Conservation (phyloP, 2,113 vertebrate genomes). For the Anarhynchus alexandrinus region DNA sequence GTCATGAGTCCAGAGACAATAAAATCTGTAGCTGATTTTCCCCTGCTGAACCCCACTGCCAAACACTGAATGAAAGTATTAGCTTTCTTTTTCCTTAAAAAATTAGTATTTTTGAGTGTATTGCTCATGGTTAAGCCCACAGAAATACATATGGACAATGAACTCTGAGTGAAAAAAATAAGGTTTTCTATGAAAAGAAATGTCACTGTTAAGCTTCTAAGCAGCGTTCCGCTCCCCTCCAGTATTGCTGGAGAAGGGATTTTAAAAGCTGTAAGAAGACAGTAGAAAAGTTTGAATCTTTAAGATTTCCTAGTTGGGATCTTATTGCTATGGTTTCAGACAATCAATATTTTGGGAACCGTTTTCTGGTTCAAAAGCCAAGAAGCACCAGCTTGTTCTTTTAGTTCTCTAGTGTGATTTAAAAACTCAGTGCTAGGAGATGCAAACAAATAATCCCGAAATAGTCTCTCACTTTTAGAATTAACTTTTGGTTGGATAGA, state of each 20-base stretch:
- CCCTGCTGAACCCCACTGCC: background rate
- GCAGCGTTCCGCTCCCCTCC: background rate
- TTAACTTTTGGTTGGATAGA: background rate
- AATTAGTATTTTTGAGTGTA: background rate
- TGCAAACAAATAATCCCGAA: background rate
- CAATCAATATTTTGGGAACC: background rate
- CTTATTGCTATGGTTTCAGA: background rate
- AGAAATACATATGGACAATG: background rate
- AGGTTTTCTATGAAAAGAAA: background rate
- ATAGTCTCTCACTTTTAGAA: background rate
- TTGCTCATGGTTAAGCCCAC: background rate
- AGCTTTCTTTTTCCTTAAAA: background rate
- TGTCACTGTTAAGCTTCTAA: background rate
- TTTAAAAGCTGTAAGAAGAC: background rate
- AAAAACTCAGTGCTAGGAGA: background rate
- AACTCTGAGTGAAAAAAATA: background rate
- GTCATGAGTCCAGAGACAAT: background rate
- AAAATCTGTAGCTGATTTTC: background rate
- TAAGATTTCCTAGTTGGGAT: background rate
- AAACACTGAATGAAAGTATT: background rate
- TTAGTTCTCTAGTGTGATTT: background rate
- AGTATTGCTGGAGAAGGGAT: background rate
- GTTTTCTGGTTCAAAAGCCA: background rate
- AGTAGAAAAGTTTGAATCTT: background rate
- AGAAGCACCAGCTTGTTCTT: background rate